Evolutionary conservation across 2,113 vertebrate species (phyloP).

Genomic region (Ammodytes marinus): DNA sequence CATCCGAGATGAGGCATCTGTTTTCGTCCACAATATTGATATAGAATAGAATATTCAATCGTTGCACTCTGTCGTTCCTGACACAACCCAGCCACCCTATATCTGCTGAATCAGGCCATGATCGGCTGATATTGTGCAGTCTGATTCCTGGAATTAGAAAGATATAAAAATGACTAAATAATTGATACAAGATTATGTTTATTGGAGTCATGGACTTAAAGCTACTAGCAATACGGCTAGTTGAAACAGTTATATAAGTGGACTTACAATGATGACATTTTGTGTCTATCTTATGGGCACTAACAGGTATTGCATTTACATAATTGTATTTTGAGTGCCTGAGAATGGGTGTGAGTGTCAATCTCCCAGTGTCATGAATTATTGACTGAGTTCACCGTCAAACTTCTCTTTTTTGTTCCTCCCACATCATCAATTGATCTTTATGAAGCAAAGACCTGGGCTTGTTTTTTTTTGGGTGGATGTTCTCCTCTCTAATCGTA

Average conservation of each 20-base stretch:
- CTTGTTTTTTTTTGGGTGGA: conserved; percentile 24
- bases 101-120: too few species aligned
- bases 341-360: not conserved
- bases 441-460: conserved; percentile 37
- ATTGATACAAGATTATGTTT: not conserved
- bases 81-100: too few species aligned
- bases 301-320: not conserved
- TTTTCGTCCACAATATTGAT: too few species aligned
- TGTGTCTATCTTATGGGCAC: not conserved
- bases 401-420: conserved; percentile 49
- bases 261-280: rapidly evolving
- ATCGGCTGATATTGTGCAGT: too few species aligned
- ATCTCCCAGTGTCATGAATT: conserved; percentile 18
- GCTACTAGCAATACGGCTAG: not conserved
- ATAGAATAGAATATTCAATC: too few species aligned
- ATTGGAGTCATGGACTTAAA: not conserved
- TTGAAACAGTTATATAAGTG: not conserved
- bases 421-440: conserved; percentile 63
- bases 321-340: not conserved
- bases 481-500: conserved; percentile 36
- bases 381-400: conserved; percentile 40
- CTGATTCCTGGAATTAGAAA: too few species aligned
- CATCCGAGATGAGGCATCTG: too few species aligned
- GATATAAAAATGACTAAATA: not conserved
- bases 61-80: too few species aligned